Percentiles rank a stretch among this genome's conserved stretches.
These are phyloP conservation scores for Galeopterus variegatus DNA, from an alignment of 2,113 vertebrate genomes.

Conservation along the genomic window DNA sequence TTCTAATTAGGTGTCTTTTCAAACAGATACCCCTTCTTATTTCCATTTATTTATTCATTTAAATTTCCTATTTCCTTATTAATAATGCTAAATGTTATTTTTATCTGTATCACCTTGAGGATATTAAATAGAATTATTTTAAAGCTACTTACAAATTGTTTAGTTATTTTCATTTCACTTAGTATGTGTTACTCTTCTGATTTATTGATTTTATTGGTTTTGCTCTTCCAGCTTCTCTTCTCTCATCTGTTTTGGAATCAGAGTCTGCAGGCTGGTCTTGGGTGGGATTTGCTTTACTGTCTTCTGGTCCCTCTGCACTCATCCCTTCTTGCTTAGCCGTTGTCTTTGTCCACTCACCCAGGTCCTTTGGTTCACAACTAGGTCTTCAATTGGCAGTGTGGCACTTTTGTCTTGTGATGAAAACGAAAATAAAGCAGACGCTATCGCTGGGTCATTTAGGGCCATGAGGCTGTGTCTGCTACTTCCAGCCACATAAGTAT, in stretches of 20 bases:
- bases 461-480: neutral
- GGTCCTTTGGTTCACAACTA: neutral
- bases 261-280: neutral
- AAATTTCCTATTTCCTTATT: neutral
- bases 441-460: neutral
- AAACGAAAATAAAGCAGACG: constrained; percentile 17
- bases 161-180: neutral
- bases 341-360: neutral
- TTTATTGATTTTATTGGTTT: neutral
- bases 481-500: neutral
- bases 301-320: neutral
- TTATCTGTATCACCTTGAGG: neutral
- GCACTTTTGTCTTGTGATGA: neutral
- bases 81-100: neutral
- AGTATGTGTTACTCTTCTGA: neutral
- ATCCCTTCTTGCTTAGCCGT: neutral
- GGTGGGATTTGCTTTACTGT: neutral
- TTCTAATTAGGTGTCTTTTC: constrained; percentile 22
- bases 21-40: neutral
- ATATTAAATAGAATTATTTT: constrained; percentile 49
- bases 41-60: neutral
- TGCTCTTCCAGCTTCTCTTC: neutral
- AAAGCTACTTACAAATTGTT: neutral
- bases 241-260: neutral
- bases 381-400: neutral